A percentile compares a stretch with the other conserved stretches of the same genome.
phyloP scores from a whole-genome alignment of 2,888 invertebrate genomes.

The Deroplatys truncata region DNA sequence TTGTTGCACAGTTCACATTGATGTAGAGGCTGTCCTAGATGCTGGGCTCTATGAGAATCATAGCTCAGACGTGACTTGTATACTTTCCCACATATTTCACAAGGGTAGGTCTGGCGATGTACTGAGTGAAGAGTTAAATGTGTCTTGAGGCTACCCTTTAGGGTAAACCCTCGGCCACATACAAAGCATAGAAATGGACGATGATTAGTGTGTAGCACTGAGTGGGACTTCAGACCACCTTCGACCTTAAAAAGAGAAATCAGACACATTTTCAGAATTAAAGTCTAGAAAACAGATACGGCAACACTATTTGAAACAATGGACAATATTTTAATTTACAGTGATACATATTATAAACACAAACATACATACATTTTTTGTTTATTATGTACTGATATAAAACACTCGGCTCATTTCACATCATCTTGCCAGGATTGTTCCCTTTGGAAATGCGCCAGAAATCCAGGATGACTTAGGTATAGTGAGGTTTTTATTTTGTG shows the following conservation, averaged over 20 bases:
- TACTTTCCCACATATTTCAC: conserved; percentile 3
- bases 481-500: too few species aligned
- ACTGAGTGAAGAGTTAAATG: conserved; percentile 3
- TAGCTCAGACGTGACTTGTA: neutral
- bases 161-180: neutral
- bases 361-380: too few species aligned
- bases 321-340: too few species aligned
- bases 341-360: too few species aligned
- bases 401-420: too few species aligned
- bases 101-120: neutral
- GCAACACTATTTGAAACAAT: too few species aligned
- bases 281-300: too few species aligned
- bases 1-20: conserved; percentile 8
- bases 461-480: too few species aligned
- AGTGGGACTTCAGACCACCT: neutral
- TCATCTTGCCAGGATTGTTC: too few species aligned
- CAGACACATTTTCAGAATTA: too few species aligned
- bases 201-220: conserved; percentile 2
- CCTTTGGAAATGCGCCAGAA: too few species aligned
- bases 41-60: conserved; percentile 8
- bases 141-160: conserved; percentile 5
- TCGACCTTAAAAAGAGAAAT: neutral
- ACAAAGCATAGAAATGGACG: conserved; percentile 3
- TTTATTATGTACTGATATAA: too few species aligned
- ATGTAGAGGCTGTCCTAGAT: neutral